phyloP scores from a whole-genome alignment of 2,888 invertebrate genomes.

The Pollenia angustigena region DNA sequence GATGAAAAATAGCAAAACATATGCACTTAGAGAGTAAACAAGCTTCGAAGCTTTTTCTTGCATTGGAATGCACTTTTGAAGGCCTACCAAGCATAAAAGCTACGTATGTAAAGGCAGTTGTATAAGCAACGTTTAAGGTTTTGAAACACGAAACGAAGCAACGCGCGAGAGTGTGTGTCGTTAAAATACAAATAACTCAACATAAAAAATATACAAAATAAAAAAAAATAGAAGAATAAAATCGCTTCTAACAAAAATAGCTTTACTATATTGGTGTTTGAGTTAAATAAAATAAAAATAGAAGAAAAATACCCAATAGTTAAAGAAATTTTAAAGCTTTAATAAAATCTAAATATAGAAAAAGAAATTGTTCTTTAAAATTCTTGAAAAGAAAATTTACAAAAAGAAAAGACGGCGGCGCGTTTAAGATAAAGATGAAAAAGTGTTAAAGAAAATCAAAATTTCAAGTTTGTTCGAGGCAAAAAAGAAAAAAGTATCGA shows the following conservation, averaged over 20 bases:
- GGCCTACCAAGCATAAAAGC: slow-evolving; percentile 78
- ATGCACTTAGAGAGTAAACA: slow-evolving; percentile 59
- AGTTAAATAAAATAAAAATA: slow-evolving; percentile 1
- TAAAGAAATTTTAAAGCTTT: slow-evolving; percentile 45
- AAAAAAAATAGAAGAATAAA: slow-evolving; percentile 35
- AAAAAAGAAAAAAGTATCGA: slow-evolving; percentile 43
- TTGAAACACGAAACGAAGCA: slow-evolving; percentile 77
- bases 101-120: slow-evolving; percentile 80
- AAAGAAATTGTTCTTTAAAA: slow-evolving; percentile 9
- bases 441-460: slow-evolving; percentile 42
- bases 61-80: slow-evolving; percentile 72
- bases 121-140: slow-evolving; percentile 82
- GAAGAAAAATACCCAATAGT: slow-evolving; percentile 24
- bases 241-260: slow-evolving; percentile 56
- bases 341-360: slow-evolving; percentile 18
- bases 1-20: slow-evolving; percentile 59
- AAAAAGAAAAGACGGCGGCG: slow-evolving; percentile 56
- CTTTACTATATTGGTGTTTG: slow-evolving; percentile 40
- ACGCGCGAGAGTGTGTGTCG: slow-evolving; percentile 70
- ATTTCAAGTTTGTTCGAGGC: slow-evolving; percentile 46
- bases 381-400: slow-evolving; percentile 4
- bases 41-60: slow-evolving; percentile 66
- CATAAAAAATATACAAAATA: slow-evolving; percentile 45
- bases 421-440: slow-evolving; percentile 49
- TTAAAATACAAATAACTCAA: slow-evolving; percentile 48